phyloP scores from a whole-genome alignment of 2,888 invertebrate genomes.

The Torymus texanus region DNA sequence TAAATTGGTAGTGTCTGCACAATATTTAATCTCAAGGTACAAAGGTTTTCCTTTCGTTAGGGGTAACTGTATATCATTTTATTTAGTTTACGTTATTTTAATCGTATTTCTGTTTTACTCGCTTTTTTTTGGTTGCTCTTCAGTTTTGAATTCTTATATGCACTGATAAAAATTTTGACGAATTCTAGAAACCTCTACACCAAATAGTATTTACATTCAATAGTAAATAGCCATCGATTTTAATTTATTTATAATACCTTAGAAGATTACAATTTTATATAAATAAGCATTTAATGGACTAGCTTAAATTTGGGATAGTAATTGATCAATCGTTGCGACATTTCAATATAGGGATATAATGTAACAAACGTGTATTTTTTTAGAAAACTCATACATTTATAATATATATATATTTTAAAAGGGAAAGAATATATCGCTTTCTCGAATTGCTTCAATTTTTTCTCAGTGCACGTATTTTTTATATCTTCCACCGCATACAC shows the following conservation, averaged over 20 bases:
- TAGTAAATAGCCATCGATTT: too few relatives aligned
- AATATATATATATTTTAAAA: neutral
- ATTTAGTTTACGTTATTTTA: slow-evolving; percentile 39
- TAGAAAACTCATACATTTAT: too few relatives aligned
- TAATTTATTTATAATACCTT: neutral
- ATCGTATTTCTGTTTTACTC: too few relatives aligned
- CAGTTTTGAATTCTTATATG: slow-evolving; percentile 50
- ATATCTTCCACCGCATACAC: neutral
- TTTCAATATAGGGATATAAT: too few relatives aligned
- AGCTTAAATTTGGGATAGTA: too few relatives aligned
- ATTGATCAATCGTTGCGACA: too few relatives aligned
- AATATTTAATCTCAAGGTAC: slow-evolving; percentile 32
- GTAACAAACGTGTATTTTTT: too few relatives aligned
- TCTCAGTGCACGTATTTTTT: slow-evolving; percentile 23
- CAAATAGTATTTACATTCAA: neutral
- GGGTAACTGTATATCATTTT: slow-evolving; percentile 53
- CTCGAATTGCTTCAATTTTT: slow-evolving; percentile 1
- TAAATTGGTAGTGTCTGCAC: slow-evolving; percentile 21
- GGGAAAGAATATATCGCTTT: too few relatives aligned
- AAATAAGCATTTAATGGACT: neutral
- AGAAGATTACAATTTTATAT: neutral
- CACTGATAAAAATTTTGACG: slow-evolving; percentile 50
- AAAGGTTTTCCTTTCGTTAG: slow-evolving; percentile 49
- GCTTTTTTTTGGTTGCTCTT: slow-evolving; percentile 52
- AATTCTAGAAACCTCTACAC: slow-evolving; percentile 14